phyloP scores from a whole-genome alignment of 1,140 invertebrate species.

The Goniozus legneri region DNA sequence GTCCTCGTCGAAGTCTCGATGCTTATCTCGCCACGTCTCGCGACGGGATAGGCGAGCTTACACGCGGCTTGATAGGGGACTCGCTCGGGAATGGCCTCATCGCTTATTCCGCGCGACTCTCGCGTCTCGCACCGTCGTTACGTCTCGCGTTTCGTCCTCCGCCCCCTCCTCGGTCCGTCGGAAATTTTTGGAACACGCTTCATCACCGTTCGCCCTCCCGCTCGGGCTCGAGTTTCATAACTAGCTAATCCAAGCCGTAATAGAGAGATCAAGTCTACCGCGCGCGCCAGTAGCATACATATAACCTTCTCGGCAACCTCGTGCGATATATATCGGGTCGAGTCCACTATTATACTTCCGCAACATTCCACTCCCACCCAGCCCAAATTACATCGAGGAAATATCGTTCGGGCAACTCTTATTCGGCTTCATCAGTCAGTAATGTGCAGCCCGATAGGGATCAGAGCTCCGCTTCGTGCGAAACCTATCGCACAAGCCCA shows the following conservation, averaged over 20 bases:
- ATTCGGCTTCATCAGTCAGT: conserved; percentile 7
- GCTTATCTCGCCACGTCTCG: no score
- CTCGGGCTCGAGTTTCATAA: conserved; percentile 42
- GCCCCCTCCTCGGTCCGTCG: conserved; percentile 13
- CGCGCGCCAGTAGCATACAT: no score
- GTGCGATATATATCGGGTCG: conserved; percentile 3
- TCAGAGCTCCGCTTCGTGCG: no score
- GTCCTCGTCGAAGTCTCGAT: no score
- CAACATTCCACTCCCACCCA: neutral
- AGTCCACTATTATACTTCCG: neutral
- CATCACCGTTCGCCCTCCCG: conserved; percentile 32
- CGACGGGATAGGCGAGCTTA: no score
- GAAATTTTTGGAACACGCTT: conserved; percentile 36
- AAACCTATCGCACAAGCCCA: no score
- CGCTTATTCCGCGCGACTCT: conserved; percentile 29
- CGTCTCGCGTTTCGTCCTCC: conserved; percentile 15
- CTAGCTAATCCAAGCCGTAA: conserved; percentile 47
- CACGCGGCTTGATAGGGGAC: no score
- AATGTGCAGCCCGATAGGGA: no score
- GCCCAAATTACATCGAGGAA: conserved; percentile 16
- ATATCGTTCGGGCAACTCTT: conserved; percentile 9
- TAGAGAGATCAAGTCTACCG: conserved; percentile 44
- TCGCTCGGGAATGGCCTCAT: conserved; percentile 18
- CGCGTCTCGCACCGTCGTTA: conserved; percentile 7
- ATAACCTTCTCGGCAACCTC: conserved; percentile 11